phyloP scores from a whole-genome alignment of 2,797 vertebrate genomes.

The Sylvilagus floridanus region DNA sequence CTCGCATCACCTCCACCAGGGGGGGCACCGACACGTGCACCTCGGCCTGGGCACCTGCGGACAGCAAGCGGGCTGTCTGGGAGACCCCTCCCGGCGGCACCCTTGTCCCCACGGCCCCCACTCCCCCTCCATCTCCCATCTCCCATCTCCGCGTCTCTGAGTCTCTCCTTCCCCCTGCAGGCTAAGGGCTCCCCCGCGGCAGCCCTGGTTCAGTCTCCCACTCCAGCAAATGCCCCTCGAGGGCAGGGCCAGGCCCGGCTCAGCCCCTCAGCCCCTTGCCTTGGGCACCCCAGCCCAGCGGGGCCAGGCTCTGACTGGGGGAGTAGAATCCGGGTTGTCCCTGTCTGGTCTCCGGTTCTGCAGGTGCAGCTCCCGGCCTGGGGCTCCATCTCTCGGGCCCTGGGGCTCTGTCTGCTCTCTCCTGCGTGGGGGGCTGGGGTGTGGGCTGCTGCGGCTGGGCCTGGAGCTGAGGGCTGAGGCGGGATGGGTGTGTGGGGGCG shows the following conservation, averaged over 20 bases:
- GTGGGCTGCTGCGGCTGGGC: conserved; percentile 50
- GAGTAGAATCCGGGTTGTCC: background rate
- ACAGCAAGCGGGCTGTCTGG: background rate
- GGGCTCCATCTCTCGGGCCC: background rate
- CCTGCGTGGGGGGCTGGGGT: conserved; percentile 32
- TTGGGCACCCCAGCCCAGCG: background rate
- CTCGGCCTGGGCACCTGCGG: conserved; percentile 85
- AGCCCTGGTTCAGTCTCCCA: background rate
- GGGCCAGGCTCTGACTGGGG: background rate
- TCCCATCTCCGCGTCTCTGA: background rate
- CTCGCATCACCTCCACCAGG: conserved; percentile 88
- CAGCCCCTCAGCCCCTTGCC: background rate
- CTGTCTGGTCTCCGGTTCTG: background rate
- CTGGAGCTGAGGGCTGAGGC: conserved; percentile 35
- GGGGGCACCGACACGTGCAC: conserved; percentile 84
- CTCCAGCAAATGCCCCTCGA: background rate
- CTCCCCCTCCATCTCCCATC: background rate
- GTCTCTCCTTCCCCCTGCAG: background rate
- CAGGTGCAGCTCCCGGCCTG: background rate
- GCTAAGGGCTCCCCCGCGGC: background rate
- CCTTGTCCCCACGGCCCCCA: too few relatives aligned
- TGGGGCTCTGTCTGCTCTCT: background rate
- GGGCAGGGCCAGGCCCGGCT: background rate
- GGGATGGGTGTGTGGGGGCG: conserved; percentile 70
- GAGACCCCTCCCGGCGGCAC: background rate